Percentiles rank a stretch among this genome's conserved stretches.
These are phyloP conservation scores for Lethrus apterus DNA, from an alignment of 1,140 invertebrate species.

Conservation along the genomic window DNA sequence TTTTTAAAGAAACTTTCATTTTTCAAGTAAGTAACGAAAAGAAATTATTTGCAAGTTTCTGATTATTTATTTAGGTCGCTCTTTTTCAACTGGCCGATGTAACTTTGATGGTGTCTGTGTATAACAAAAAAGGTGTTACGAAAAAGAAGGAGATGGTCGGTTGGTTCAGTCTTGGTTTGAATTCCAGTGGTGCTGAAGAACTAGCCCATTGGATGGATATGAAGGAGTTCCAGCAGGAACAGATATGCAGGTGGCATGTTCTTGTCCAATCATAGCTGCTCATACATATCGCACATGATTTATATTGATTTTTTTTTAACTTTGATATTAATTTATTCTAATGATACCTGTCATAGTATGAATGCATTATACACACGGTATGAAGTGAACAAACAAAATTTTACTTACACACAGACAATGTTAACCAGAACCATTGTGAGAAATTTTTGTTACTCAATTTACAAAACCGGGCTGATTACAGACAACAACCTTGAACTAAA, in stretches of 20 bases:
- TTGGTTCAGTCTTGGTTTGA: conserved; percentile 88
- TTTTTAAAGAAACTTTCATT: conserved; percentile 93
- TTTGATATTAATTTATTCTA: too few species aligned
- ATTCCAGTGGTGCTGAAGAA: conserved; percentile 86
- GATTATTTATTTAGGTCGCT: conserved; percentile 59
- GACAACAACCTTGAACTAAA: too few species aligned
- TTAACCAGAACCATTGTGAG: too few species aligned
- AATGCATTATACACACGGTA: too few species aligned
- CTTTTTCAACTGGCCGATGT: conserved; percentile 93
- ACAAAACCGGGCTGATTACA: too few species aligned
- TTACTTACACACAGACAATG: too few species aligned
- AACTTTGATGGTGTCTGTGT: conserved; percentile 87
- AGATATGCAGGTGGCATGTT: conserved; percentile 69
- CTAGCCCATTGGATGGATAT: conserved; percentile 92
- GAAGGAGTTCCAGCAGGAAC: conserved; percentile 60
- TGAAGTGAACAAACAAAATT: too few species aligned
- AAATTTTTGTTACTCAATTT: too few species aligned
- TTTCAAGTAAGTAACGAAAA: conserved; percentile 65
- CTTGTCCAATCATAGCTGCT: conserved; percentile 48
- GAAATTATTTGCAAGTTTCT: not conserved
- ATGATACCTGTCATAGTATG: too few species aligned
- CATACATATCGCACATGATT: conserved; percentile 20
- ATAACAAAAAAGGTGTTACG: conserved; percentile 81
- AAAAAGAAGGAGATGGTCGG: conserved; percentile 95
- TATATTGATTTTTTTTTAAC: too few species aligned